Evolutionary conservation across 2,113 vertebrate genomes (phyloP).

Genomic region (Oriolus oriolus): DNA sequence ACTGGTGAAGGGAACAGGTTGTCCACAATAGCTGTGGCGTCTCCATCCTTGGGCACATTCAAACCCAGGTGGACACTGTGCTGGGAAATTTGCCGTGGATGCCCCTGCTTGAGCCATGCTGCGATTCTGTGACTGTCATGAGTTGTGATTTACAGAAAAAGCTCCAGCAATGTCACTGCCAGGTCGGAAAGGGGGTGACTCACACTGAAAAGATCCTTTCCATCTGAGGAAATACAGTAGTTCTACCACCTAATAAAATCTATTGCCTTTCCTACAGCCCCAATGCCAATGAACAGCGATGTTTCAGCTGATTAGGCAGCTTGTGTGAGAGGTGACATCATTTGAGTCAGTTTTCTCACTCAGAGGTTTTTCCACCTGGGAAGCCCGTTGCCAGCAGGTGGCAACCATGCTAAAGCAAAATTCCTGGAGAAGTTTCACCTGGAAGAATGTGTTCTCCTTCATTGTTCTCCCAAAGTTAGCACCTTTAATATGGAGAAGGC

Average conservation of each 20-base stretch:
- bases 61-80: background rate
- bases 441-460: background rate
- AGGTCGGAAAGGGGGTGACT: background rate
- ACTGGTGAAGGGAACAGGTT: background rate
- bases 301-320: background rate
- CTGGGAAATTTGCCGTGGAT: background rate
- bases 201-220: background rate
- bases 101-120: background rate
- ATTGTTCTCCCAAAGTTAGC: background rate
- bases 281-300: rapidly evolving
- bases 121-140: background rate
- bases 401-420: background rate
- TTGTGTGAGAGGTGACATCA: background rate
- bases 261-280: background rate
- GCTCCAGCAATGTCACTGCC: background rate
- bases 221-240: background rate
- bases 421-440: background rate
- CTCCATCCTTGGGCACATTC: background rate
- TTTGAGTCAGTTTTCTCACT: background rate
- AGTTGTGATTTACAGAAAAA: background rate
- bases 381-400: slow-evolving; percentile 8
- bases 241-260: background rate
- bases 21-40: no score
- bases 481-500: background rate
- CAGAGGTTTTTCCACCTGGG: background rate